These are phyloP conservation scores for Bombus cullumanus DNA, from an alignment of 1,140 invertebrate genomes.

Conservation along the genomic window DNA sequence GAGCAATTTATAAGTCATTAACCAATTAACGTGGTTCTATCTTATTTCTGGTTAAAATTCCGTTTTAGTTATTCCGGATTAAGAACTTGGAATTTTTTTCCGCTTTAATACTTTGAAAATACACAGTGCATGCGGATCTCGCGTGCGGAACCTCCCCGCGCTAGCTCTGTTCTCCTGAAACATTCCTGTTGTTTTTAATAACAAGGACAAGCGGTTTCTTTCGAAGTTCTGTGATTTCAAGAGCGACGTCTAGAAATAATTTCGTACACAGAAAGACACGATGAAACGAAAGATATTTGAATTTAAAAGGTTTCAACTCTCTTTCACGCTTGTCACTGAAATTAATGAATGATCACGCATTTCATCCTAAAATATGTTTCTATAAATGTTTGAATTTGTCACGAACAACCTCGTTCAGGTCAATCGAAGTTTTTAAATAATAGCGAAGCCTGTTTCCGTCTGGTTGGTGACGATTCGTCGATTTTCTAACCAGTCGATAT, in stretches of 20 bases:
- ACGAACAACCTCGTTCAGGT: neutral
- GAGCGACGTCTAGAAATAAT: neutral
- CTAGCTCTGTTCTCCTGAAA: neutral
- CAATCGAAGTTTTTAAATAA: neutral
- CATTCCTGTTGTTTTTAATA: slow-evolving; percentile 11
- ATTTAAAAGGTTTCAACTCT: neutral
- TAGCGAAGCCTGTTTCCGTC: neutral
- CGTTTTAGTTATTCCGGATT: neutral
- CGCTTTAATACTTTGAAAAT: slow-evolving; percentile 32
- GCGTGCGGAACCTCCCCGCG: too few species aligned
- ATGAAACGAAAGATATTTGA: neutral
- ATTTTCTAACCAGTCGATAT: neutral
- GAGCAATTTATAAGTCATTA: too few species aligned
- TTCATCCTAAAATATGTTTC: too few species aligned
- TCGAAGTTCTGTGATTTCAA: neutral
- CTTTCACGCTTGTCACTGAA: neutral
- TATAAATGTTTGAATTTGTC: neutral
- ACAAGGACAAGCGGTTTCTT: neutral
- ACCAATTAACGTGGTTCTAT: neutral
- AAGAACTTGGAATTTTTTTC: neutral
- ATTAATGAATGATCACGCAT: neutral
- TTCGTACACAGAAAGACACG: too few species aligned
- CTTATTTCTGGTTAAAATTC: neutral
- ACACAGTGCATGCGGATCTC: neutral
- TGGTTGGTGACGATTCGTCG: neutral